Conservation (phyloP, 2,797 vertebrate genomes). For the Lagorchestes hirsutus region DNA sequence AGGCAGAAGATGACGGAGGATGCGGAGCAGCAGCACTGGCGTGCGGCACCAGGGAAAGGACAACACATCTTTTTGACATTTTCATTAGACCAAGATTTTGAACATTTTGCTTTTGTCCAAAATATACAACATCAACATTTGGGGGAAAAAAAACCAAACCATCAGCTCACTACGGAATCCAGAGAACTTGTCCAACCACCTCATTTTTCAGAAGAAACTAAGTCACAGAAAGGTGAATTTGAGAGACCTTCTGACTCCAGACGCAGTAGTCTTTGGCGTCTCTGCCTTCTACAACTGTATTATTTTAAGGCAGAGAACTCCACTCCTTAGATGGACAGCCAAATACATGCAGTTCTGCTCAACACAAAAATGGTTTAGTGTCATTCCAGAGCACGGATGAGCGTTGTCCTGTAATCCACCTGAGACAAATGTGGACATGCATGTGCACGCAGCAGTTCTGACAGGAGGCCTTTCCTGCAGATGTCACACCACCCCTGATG, state of each 20-base stretch:
- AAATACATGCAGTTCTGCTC: not conserved
- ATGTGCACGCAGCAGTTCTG: not conserved
- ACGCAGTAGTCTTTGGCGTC: not conserved
- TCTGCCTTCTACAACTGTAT: not conserved
- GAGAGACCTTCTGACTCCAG: not conserved
- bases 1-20: not conserved
- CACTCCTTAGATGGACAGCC: not conserved
- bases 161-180: not conserved
- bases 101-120: not conserved
- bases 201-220: not conserved
- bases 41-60: not conserved
- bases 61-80: not conserved
- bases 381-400: no score
- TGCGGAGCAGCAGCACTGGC: not conserved
- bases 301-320: not conserved
- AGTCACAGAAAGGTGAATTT: not conserved
- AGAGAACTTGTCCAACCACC: not conserved
- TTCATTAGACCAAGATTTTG: not conserved
- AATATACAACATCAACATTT: not conserved
- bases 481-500: not conserved
- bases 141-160: no score
- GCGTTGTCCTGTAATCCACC: no score
- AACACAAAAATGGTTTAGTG: not conserved
- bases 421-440: no score
- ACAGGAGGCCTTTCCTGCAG: not conserved